Conservation (phyloP, 2,888 invertebrate species). For the Erannis defoliaria region DNA sequence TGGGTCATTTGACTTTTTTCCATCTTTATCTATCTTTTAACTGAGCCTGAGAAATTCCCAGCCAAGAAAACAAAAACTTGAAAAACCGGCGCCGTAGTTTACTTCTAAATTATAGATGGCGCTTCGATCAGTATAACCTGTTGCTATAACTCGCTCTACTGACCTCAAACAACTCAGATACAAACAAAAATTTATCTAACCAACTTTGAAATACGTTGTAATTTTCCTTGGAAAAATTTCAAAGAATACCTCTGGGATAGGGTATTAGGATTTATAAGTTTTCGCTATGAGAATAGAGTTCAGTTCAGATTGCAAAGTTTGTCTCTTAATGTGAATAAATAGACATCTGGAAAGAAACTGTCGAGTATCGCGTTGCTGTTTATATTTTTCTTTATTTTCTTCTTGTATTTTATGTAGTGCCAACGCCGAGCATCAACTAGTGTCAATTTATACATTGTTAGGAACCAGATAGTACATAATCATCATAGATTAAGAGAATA, state of each 20-base stretch:
- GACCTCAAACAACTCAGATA: slow-evolving; percentile 56
- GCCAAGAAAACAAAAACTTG: slow-evolving; percentile 18
- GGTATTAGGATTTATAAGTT: slow-evolving; percentile 55
- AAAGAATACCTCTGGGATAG: slow-evolving; percentile 41
- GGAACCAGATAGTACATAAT: no score
- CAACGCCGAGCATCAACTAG: no score
- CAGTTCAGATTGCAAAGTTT: slow-evolving; percentile 47
- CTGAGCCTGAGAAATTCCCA: background rate
- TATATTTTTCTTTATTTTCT: slow-evolving; percentile 39
- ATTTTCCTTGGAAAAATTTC: slow-evolving; percentile 42
- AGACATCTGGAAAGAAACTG: slow-evolving; percentile 62
- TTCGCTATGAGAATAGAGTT: slow-evolving; percentile 51
- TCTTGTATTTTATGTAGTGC: slow-evolving; percentile 22
- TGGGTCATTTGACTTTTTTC: background rate
- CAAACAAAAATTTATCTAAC: slow-evolving; percentile 42
- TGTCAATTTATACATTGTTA: slow-evolving; percentile 16
- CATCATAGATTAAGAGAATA: no score
- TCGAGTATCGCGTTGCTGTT: slow-evolving; percentile 52
- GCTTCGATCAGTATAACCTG: slow-evolving; percentile 70
- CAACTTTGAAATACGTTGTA: slow-evolving; percentile 34
- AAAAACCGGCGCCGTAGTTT: slow-evolving; percentile 35
- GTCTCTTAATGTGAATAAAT: slow-evolving; percentile 66
- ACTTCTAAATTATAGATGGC: slow-evolving; percentile 60
- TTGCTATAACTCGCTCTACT: slow-evolving; percentile 66
- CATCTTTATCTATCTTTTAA: background rate